Conservation (phyloP, 2,797 vertebrate genomes). For the Bradypodion ventrale region DNA sequence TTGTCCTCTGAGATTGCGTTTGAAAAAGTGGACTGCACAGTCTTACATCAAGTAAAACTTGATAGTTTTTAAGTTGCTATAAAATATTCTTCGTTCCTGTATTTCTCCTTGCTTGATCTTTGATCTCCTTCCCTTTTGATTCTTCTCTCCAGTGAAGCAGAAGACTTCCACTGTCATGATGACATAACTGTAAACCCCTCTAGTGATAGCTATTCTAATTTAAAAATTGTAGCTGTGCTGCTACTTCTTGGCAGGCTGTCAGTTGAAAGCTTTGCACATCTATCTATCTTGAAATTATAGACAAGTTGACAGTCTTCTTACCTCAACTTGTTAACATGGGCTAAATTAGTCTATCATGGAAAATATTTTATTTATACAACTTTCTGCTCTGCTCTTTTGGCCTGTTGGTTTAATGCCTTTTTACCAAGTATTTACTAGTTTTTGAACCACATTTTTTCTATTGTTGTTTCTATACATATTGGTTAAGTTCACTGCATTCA, state of each 20-base stretch:
- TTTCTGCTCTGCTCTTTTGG: neutral
- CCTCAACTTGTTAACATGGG: neutral
- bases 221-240: neutral
- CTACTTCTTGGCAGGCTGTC: neutral
- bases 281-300: neutral
- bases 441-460: neutral
- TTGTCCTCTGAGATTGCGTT: no score
- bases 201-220: no score
- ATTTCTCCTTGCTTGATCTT: no score
- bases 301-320: neutral
- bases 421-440: neutral
- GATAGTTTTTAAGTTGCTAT: no score
- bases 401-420: neutral
- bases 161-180: no score
- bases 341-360: neutral
- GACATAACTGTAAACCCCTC: no score
- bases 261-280: neutral
- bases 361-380: neutral
- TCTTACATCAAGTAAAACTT: no score
- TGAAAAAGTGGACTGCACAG: no score
- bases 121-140: no score
- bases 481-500: neutral
- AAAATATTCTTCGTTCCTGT: no score
- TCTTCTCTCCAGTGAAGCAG: no score
- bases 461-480: neutral